Base-by-base conservation (phyloP, 2,113 vertebrate species). In the Mastomys natalensis region DNA sequence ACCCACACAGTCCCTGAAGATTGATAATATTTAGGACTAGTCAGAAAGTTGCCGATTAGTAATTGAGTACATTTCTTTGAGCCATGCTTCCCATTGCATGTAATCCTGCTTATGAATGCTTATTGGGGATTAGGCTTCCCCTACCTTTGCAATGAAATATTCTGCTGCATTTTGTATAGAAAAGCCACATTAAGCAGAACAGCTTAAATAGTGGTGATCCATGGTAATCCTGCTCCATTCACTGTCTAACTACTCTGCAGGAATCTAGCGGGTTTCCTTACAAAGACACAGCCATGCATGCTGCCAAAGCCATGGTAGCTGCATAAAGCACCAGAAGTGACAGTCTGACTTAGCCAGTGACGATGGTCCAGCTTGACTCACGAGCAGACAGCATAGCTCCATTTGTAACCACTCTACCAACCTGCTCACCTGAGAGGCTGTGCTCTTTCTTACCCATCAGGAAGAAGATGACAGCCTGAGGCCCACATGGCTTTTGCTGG, bases 151-250 rank as follows among this genome's bases (percentile, higher is more conserved):
- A 87, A 91, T 74, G 58, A 62, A 96, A 73, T 37, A 3, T 60
- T 92, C 68, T 68, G 26, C 37, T 86, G 64, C 12, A 90, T 92
- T 85, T 95, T 90, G 84, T 60, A 80, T 4, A 87, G 55, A 80
- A 93, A 95, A 94, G 53, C 11, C 29, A 5, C 34, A 26, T 55
- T 60, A 70, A 21, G 89, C 40, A 66, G 60, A 68, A 16, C 31
- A 26, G 12, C 70, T 92, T 22, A 48, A 15, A 24, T 62, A 73
- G 1, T 70, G 66, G 58, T 43, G 60, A 89, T 55, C 40, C 45
- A 48, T 24, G 31, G 84, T 68, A 87, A 87, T 68, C 84, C 43
- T 87, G 62, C 31, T 29, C 58, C 19, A 51, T 68, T 68, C 48
- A 48, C 62, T 34, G 78, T 55, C n/a, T 76, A 53, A 64, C 12